phyloP scores from a whole-genome alignment of 2,113 vertebrate genomes.

The Tragulus kanchil region DNA sequence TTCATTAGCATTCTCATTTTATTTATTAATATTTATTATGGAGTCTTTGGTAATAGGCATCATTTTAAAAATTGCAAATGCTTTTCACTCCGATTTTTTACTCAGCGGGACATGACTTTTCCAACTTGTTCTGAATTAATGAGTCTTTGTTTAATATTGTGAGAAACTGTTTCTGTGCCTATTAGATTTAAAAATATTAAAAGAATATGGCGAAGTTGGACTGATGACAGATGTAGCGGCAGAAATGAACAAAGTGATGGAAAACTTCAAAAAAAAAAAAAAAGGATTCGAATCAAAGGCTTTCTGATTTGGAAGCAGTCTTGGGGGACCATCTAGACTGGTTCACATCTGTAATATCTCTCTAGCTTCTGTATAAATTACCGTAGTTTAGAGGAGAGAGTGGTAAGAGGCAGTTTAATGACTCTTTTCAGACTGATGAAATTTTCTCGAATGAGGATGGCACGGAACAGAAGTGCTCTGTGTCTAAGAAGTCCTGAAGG shows the following conservation, averaged over 20 bases:
- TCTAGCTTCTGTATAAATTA: not conserved
- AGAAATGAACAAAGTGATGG: conserved; percentile 50
- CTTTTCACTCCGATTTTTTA: conserved; percentile 63
- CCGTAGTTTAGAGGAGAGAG: not conserved
- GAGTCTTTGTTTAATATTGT: conserved; percentile 55
- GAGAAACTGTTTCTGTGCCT: conserved; percentile 20
- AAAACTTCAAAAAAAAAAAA: conserved; percentile 39
- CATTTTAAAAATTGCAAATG: conserved; percentile 50
- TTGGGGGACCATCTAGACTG: not conserved
- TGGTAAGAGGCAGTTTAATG: not conserved
- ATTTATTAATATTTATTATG: conserved; percentile 61
- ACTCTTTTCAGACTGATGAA: conserved; percentile 36
- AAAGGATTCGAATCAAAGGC: conserved; percentile 43
- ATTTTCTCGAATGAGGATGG: conserved; percentile 40
- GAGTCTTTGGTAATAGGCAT: conserved; percentile 39
- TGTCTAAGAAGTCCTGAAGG: not conserved
- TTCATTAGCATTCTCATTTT: conserved; percentile 65
- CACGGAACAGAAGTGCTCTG: conserved; percentile 21
- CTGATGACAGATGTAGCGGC: conserved; percentile 14
- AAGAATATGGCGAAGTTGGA: conserved; percentile 8
- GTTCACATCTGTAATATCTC: not conserved
- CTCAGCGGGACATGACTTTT: conserved; percentile 53
- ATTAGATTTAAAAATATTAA: conserved; percentile 62
- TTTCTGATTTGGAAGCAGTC: conserved; percentile 27
- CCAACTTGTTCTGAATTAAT: conserved; percentile 61